Percentiles rank a stretch among this genome's conserved stretches.
phyloP scores from a whole-genome alignment of 2,888 invertebrate species.

The Drosophila tanythrix region DNA sequence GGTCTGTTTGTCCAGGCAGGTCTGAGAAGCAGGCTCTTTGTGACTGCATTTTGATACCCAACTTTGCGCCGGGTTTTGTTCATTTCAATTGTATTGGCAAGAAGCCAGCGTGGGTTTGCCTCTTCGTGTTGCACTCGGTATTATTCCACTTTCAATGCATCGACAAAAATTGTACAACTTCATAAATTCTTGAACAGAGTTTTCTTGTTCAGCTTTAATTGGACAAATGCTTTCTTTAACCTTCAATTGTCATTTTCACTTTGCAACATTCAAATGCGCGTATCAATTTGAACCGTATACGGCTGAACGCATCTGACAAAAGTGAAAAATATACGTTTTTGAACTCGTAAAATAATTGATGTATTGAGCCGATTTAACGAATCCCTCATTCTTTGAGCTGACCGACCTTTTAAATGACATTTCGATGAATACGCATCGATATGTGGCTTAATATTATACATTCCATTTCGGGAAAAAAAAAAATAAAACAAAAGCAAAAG shows the following conservation, averaged over 20 bases:
- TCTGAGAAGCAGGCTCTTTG: neutral
- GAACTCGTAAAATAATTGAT: constrained; percentile 22
- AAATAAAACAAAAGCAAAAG: neutral
- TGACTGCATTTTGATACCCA: constrained; percentile 17
- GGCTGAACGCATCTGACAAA: neutral
- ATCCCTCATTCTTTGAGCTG: constrained; percentile 11
- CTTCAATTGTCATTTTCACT: constrained; percentile 26
- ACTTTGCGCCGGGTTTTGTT: neutral
- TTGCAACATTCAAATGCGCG: neutral
- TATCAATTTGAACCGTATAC: neutral
- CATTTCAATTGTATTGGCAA: constrained; percentile 10
- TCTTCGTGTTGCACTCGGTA: neutral
- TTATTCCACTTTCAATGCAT: constrained; percentile 43
- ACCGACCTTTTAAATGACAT: constrained; percentile 19
- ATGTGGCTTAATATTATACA: constrained; percentile 55
- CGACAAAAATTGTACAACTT: constrained; percentile 30
- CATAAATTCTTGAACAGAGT: constrained; percentile 12
- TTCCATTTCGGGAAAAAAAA: constrained; percentile 46
- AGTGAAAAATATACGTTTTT: constrained; percentile 6
- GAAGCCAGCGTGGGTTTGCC: neutral
- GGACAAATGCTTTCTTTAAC: neutral
- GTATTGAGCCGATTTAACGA: neutral
- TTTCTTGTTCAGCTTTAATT: neutral
- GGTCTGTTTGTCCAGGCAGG: constrained; percentile 18
- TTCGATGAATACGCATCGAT: constrained; percentile 13